Percentiles rank a stretch among this genome's conserved stretches.
Conservation (phyloP, 92 coral and sea anemone genomes). For the Porites rus region DNA sequence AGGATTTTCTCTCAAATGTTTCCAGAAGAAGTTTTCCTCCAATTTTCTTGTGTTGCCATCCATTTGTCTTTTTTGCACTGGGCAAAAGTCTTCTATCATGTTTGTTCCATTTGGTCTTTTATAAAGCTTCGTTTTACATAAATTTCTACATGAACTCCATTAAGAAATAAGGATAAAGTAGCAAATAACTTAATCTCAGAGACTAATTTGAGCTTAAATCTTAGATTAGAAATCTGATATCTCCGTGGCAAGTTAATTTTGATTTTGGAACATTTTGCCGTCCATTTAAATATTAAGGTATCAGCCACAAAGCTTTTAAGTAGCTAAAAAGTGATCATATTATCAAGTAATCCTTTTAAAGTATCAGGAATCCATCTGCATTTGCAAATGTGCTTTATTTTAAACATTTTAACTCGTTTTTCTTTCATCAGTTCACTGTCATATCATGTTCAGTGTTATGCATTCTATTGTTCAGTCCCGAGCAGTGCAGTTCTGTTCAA, state of each 20-base stretch:
- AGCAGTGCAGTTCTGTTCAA: too few species aligned
- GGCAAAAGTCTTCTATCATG: too few species aligned
- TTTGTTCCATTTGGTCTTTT: too few species aligned
- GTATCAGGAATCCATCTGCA: not conserved
- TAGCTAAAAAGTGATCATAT: not conserved
- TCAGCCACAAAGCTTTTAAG: constrained; percentile 32
- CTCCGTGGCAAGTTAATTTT: not conserved
- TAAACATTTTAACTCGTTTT: constrained; percentile 24
- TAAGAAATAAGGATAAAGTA: too few species aligned
- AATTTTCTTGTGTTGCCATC: too few species aligned
- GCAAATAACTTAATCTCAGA: not conserved
- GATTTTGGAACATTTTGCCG: not conserved
- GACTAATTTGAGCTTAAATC: not conserved
- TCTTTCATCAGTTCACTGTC: not conserved
- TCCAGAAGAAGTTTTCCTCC: too few species aligned
- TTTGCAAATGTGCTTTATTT: constrained; percentile 5
- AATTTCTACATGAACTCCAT: too few species aligned
- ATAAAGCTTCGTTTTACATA: too few species aligned
- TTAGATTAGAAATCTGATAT: constrained; percentile 14
- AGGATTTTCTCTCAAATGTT: too few species aligned
- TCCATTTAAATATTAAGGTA: constrained; percentile 18
- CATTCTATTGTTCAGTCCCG: too few species aligned
- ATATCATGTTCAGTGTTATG: too few species aligned
- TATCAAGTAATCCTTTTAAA: not conserved
- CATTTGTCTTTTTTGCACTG: too few species aligned